A percentile compares a stretch with the other conserved stretches of the same genome.
These are phyloP conservation scores for Sebastes nivosus DNA, from an alignment of 2,797 vertebrate species.

Conservation along the genomic window DNA sequence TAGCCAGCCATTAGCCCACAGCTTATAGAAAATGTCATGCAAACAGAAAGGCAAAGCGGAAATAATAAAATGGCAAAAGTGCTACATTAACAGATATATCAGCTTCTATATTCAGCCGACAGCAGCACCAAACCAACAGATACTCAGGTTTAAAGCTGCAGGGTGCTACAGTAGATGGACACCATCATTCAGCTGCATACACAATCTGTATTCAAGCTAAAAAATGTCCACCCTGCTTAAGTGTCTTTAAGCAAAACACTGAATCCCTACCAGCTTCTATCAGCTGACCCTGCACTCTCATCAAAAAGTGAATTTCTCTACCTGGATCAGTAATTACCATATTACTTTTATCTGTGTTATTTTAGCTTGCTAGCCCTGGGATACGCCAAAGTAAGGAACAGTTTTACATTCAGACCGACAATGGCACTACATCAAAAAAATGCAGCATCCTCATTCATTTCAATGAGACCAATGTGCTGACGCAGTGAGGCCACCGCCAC, in stretches of 20 bases:
- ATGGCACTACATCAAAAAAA: constrained; percentile 38
- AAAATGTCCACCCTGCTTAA: background rate
- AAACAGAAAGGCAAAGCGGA: constrained; percentile 55
- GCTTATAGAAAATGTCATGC: constrained; percentile 70
- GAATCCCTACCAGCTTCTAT: constrained; percentile 15
- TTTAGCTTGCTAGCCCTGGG: constrained; percentile 41
- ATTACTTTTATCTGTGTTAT: constrained; percentile 57
- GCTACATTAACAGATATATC: constrained; percentile 51
- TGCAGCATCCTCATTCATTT: constrained; percentile 33
- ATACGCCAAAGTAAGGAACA: constrained; percentile 14
- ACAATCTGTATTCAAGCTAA: constrained; percentile 9
- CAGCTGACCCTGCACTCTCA: constrained; percentile 32
- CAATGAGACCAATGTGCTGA: constrained; percentile 39
- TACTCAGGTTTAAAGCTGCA: constrained; percentile 16
- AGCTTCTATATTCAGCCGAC: constrained; percentile 1
- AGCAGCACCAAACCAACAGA: constrained; percentile 11
- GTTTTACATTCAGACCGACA: constrained; percentile 40
- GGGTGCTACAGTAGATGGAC: background rate
- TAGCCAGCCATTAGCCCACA: constrained; percentile 76
- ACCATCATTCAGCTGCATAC: background rate
- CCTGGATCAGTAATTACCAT: constrained; percentile 56
- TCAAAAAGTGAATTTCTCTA: constrained; percentile 32
- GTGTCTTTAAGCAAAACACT: constrained; percentile 35
- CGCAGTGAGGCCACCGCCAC: constrained; percentile 1
- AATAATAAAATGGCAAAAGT: constrained; percentile 50